Evolutionary conservation across 2,113 vertebrate genomes (phyloP), one percentile per base, ranked within the genome.

Genomic region (Bos javanicus): DNA sequence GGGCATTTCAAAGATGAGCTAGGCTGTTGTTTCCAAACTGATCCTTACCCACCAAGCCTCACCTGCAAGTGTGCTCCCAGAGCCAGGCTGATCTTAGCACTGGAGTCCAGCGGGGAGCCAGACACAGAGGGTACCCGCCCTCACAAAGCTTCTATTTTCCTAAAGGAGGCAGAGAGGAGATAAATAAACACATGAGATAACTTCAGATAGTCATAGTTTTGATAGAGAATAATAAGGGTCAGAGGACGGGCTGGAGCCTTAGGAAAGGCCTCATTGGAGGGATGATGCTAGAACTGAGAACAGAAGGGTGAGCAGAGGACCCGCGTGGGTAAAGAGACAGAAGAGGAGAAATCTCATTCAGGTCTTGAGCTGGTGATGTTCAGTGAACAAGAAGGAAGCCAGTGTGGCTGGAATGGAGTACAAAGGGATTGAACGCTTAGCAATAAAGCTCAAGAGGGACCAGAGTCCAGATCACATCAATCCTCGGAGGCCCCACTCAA

Each of bases 31-130:
- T 95, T 93, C 36, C 54, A 59, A 50, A 59, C 17, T 19, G 36
- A 46, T 15, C 7, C 0, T 52, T 17, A 80, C 54, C 33, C 17
- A 4, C 21, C 30, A 16, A 92, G 8, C 33, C 48, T 5, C 16
- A 3, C 26, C 16, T 50, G 67, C 17, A 50, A 1, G 6, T 17
- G n/a, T 46, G 5, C n/a, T 36, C 59, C 21, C 0, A 1, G 13
- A 39, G 19, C 28, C n/a, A 13, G 36, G 33, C 48, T 15, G 33
- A 60, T 25, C 59, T 25, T 11, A 33, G 67, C 7, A 0, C 39
- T 25, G 30, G 39, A 33, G 25, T 21, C 23, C 23, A 1, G 62
- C 1, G 21, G 7, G 12, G 46, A 90, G 28, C 5, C 10, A 23
- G 13, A 43, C 26, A 7, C 30, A 52, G 46, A 28, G 19, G 4